Percentiles rank a stretch among this genome's conserved stretches.
phyloP scores from a whole-genome alignment of 1,140 invertebrate species.

The Drosophila parabipectinata region DNA sequence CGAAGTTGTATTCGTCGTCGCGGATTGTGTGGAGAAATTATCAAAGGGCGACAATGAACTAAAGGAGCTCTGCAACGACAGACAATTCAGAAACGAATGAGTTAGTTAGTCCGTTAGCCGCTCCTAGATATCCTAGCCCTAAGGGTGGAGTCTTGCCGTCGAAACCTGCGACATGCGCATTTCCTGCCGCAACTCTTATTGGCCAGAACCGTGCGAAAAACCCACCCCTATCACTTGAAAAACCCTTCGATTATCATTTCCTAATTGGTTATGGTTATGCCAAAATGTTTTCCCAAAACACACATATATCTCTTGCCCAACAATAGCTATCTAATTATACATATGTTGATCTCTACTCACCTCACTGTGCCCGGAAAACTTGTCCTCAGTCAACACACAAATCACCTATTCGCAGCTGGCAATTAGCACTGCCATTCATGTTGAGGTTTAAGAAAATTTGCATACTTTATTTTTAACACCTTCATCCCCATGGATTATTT shows the following conservation, averaged over 20 bases:
- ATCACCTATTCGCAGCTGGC: constrained; percentile 40
- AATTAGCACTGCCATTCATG: constrained; percentile 60
- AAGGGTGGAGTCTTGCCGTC: constrained; percentile 52
- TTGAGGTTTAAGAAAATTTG: constrained; percentile 34
- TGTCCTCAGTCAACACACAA: constrained; percentile 14
- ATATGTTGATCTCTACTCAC: constrained; percentile 17
- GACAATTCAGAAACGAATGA: constrained; percentile 54
- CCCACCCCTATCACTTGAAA: constrained; percentile 44
- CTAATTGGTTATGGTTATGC: constrained; percentile 65
- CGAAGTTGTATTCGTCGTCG: constrained; percentile 60
- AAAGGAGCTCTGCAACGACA: constrained; percentile 81
- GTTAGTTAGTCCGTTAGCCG: constrained; percentile 32
- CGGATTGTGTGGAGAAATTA: constrained; percentile 77
- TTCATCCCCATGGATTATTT: background rate
- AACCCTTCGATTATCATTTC: constrained; percentile 26
- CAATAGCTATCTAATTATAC: constrained; percentile 63
- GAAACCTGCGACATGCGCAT: constrained; percentile 59
- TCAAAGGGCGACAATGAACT: constrained; percentile 83
- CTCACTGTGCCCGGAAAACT: constrained; percentile 9
- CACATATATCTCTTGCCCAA: constrained; percentile 19
- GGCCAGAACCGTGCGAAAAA: constrained; percentile 15
- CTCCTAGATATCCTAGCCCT: constrained; percentile 24
- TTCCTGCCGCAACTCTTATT: constrained; percentile 37
- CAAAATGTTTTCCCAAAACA: constrained; percentile 42
- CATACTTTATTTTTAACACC: constrained; percentile 17